These are phyloP conservation scores for Enteromius paludinosus DNA, from an alignment of 2,797 vertebrate species.

Conservation along the genomic window DNA sequence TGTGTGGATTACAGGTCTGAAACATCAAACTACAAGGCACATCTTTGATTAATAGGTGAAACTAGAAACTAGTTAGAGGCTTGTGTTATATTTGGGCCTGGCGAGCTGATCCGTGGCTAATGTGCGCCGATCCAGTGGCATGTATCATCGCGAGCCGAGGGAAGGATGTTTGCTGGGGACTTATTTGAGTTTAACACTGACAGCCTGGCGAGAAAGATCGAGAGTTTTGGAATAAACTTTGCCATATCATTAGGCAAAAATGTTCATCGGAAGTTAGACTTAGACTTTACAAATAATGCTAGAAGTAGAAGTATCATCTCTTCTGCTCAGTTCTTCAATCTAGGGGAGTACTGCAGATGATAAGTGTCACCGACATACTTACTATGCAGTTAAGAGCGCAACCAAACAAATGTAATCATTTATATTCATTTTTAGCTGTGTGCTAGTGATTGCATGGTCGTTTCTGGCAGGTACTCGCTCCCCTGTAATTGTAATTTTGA, in stretches of 20 bases:
- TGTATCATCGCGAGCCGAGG: constrained; percentile 41
- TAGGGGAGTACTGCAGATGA: neutral
- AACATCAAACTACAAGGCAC: constrained; percentile 17
- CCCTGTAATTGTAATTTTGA: constrained; percentile 18
- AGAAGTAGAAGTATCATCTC: neutral
- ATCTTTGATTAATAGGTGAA: constrained; percentile 53
- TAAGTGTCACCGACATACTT: neutral
- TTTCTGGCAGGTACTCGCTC: neutral
- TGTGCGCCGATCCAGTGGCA: constrained; percentile 52
- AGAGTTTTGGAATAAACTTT: constrained; percentile 52
- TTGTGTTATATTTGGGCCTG: constrained; percentile 35
- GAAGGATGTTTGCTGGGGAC: constrained; percentile 19
- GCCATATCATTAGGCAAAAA: constrained; percentile 59
- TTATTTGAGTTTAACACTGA: constrained; percentile 37
- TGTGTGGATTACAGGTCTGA: constrained; percentile 37
- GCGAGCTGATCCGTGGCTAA: constrained; percentile 61
- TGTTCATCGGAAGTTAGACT: constrained; percentile 14
- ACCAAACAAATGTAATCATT: neutral
- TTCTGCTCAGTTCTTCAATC: neutral
- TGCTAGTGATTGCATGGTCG: neutral
- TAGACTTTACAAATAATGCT: constrained; percentile 6
- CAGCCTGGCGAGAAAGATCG: constrained; percentile 52
- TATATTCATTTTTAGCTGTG: neutral
- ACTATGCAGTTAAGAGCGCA: neutral
- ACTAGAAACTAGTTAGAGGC: constrained; percentile 59